These are phyloP conservation scores for Polypedilum vanderplanki DNA, from an alignment of 1,140 invertebrate genomes.

Conservation along the genomic window DNA sequence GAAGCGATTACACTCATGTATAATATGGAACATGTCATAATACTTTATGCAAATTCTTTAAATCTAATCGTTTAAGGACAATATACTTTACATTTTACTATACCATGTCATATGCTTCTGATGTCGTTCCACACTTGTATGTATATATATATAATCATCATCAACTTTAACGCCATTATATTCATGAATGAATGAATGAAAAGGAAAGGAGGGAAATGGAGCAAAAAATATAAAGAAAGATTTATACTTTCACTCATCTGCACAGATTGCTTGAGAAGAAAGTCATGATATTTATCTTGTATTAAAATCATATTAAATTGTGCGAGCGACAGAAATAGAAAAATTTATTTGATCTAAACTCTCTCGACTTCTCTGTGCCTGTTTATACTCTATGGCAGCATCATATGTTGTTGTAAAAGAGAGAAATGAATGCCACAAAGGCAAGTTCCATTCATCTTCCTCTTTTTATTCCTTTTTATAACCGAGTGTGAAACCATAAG, in stretches of 20 bases:
- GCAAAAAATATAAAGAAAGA: background rate
- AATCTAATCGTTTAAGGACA: conserved; percentile 17
- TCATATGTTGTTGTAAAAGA: background rate
- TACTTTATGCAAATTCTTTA: conserved; percentile 19
- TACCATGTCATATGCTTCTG: background rate
- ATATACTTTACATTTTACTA: background rate
- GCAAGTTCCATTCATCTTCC: background rate
- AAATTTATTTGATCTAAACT: conserved; percentile 7
- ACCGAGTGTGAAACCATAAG: background rate
- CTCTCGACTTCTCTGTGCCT: background rate
- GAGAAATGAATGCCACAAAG: background rate
- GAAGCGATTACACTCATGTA: background rate
- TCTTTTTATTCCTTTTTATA: too few species aligned
- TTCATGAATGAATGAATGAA: background rate
- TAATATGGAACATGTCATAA: background rate
- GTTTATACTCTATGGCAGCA: background rate
- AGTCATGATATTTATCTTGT: conserved; percentile 26
- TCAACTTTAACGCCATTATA: background rate
- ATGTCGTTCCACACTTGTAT: background rate
- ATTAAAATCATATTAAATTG: conserved; percentile 28
- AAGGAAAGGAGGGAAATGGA: too few species aligned
- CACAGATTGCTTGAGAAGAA: background rate
- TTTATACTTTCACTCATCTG: background rate
- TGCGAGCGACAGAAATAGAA: background rate
- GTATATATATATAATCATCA: background rate